These are phyloP conservation scores for Cyrtodaria siliqua DNA, from an alignment of 2,888 invertebrate genomes.

Conservation along the genomic window DNA sequence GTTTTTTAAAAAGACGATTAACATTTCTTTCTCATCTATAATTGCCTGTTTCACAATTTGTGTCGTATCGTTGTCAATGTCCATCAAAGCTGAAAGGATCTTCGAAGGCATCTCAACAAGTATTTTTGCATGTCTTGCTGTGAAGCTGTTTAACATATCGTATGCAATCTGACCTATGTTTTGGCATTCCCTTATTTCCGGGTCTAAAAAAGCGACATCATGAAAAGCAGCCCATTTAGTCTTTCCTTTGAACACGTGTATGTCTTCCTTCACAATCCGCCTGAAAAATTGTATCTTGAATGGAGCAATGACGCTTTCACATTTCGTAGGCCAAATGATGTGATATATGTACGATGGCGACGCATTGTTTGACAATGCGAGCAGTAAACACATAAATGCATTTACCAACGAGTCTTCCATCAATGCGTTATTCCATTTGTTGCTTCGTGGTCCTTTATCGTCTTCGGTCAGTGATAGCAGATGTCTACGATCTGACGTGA, in stretches of 20 bases:
- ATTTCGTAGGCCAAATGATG: not conserved
- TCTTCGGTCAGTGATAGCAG: slow-evolving; percentile 74
- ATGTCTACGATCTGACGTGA: slow-evolving; percentile 78
- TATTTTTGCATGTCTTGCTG: not conserved
- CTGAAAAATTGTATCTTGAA: slow-evolving; percentile 3
- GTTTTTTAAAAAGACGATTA: slow-evolving; percentile 12
- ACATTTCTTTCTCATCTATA: slow-evolving; percentile 7
- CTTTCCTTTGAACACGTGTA: slow-evolving; percentile 6
- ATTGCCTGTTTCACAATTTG: not conserved
- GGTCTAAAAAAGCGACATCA: slow-evolving; percentile 30
- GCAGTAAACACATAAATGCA: slow-evolving; percentile 50
- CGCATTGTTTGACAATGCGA: slow-evolving; percentile 7
- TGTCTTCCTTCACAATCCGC: not conserved
- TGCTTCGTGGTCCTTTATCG: slow-evolving; percentile 67
- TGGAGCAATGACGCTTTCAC: not conserved
- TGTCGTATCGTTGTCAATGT: slow-evolving; percentile 10
- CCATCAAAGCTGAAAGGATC: not conserved
- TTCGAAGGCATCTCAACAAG: slow-evolving; percentile 17
- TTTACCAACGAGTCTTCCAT: slow-evolving; percentile 53
- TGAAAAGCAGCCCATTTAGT: slow-evolving; percentile 8
- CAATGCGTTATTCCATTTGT: slow-evolving; percentile 59
- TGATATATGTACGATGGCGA: not conserved
- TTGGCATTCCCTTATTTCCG: slow-evolving; percentile 7
- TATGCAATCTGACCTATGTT: slow-evolving; percentile 21
- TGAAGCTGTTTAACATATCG: not conserved